Percentiles rank a stretch among this genome's conserved stretches.
Conservation (phyloP, 2,797 vertebrate genomes). For the Hoplostethus mediterraneus region DNA sequence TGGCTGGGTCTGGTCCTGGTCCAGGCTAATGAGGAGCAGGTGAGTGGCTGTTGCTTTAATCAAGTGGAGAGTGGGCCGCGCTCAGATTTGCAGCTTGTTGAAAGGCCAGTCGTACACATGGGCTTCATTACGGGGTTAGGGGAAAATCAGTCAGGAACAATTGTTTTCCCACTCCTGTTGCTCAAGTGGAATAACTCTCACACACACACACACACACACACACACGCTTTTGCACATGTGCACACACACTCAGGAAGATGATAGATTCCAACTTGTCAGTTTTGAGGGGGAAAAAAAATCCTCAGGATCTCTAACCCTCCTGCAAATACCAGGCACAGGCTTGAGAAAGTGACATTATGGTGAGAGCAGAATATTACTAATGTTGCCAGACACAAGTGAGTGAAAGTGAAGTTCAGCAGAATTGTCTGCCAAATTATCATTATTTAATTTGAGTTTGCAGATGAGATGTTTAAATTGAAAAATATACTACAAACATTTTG, state of each 20-base stretch:
- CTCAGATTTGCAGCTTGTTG: constrained; percentile 87
- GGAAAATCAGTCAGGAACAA: constrained; percentile 88
- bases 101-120: constrained; percentile 86
- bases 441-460: neutral
- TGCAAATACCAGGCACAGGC: constrained; percentile 22
- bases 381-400: constrained; percentile 20
- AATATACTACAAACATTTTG: neutral
- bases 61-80: constrained; percentile 82
- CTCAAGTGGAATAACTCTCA: constrained; percentile 78
- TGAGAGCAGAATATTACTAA: constrained; percentile 18
- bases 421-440: constrained; percentile 8
- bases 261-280: constrained; percentile 53
- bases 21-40: constrained; percentile 86
- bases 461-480: neutral
- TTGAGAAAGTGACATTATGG: constrained; percentile 23
- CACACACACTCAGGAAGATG: constrained; percentile 38
- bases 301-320: constrained; percentile 20
- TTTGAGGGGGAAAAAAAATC: constrained; percentile 23
- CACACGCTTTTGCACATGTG: constrained; percentile 11
- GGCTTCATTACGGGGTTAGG: constrained; percentile 86
- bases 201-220: constrained; percentile 51
- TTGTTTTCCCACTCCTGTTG: constrained; percentile 87
- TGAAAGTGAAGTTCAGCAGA: constrained; percentile 15
- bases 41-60: constrained; percentile 87
- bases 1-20: constrained; percentile 79